A percentile compares a stretch with the other conserved stretches of the same genome.
phyloP scores from a whole-genome alignment of 2,113 vertebrate genomes.

The Podiceps cristatus region DNA sequence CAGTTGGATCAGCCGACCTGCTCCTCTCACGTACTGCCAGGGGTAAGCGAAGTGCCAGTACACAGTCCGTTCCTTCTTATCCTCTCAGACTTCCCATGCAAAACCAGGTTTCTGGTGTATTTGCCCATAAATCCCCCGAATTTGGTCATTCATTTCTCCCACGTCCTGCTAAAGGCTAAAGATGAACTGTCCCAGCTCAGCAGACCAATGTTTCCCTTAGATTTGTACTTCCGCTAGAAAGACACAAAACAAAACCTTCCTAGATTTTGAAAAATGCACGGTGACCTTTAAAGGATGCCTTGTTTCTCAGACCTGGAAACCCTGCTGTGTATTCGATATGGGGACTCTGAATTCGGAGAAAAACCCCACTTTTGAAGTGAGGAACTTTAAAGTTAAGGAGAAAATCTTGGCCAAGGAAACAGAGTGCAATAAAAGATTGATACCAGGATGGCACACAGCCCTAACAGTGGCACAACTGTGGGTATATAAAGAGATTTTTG shows the following conservation, averaged over 20 bases:
- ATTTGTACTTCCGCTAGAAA: background rate
- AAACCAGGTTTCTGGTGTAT: background rate
- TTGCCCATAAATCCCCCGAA: background rate
- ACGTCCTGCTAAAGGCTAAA: background rate
- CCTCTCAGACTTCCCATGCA: background rate
- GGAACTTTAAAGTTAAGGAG: background rate
- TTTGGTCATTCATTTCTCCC: background rate
- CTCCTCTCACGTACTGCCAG: background rate
- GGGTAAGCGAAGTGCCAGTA: background rate
- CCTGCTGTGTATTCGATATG: background rate
- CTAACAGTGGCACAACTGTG: background rate
- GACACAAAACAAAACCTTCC: background rate
- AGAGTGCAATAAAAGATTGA: background rate
- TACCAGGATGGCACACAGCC: background rate
- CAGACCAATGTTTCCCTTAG: background rate
- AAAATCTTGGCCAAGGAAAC: background rate
- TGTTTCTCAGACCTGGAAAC: background rate
- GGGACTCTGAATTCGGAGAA: background rate
- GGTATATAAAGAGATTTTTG: background rate
- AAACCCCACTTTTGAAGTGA: background rate
- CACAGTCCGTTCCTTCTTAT: background rate
- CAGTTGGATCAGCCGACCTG: background rate
- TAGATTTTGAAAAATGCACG: background rate
- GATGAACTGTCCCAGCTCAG: background rate
- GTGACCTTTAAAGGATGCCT: background rate